Conservation (phyloP, 2,113 vertebrate species). For the Taurulus bubalis region DNA sequence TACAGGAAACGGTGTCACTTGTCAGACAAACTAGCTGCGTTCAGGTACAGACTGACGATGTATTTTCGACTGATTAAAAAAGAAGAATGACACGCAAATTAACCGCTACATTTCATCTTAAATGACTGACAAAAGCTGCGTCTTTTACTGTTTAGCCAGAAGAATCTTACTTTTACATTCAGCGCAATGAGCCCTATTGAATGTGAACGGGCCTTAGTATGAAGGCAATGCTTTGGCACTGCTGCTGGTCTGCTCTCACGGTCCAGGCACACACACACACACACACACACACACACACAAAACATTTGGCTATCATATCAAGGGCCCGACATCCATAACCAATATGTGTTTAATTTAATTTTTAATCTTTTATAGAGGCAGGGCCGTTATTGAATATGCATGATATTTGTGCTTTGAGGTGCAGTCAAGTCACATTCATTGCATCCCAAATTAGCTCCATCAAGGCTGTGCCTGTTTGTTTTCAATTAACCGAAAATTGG, state of each 20-base stretch:
- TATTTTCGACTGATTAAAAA: slow-evolving; percentile 20
- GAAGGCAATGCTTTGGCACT: slow-evolving; percentile 29
- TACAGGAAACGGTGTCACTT: slow-evolving; percentile 24
- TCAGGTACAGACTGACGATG: slow-evolving; percentile 34
- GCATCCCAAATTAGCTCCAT: slow-evolving; percentile 24
- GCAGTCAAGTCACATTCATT: slow-evolving; percentile 45
- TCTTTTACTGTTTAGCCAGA: slow-evolving; percentile 28
- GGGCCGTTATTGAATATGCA: slow-evolving; percentile 36
- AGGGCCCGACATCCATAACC: slow-evolving; percentile 43
- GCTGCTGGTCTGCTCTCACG: slow-evolving; percentile 24
- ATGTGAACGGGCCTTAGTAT: slow-evolving; percentile 50
- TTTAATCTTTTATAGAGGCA: slow-evolving; percentile 34
- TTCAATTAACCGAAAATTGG: slow-evolving; percentile 36
- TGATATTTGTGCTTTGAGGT: slow-evolving; percentile 27
- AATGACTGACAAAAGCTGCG: slow-evolving; percentile 38
- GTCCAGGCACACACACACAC: slow-evolving; percentile 16
- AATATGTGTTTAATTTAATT: slow-evolving; percentile 28
- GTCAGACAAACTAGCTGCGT: slow-evolving; percentile 10
- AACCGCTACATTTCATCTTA: slow-evolving; percentile 42
- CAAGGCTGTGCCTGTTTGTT: slow-evolving; percentile 23
- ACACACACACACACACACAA: slow-evolving; percentile 4
- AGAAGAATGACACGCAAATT: slow-evolving; percentile 30
- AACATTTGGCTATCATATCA: slow-evolving; percentile 52
- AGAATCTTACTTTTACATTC: slow-evolving; percentile 24
- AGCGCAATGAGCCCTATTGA: slow-evolving; percentile 41